Evolutionary conservation across 1,140 invertebrate genomes (phyloP).

Genomic region (Metopolophium dirhodum): DNA sequence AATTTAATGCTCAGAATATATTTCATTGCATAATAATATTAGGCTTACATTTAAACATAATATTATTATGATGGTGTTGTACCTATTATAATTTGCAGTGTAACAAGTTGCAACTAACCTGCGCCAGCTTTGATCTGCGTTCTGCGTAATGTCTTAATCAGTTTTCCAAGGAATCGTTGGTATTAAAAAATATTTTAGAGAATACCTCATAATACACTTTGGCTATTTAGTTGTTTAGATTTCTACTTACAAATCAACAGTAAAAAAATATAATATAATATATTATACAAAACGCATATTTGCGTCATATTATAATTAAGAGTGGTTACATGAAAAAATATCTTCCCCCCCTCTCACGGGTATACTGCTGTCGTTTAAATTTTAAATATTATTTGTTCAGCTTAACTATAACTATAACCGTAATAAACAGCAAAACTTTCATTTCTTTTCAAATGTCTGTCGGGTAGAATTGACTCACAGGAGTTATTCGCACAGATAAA

Average conservation of each 20-base stretch:
- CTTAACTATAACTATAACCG: not conserved
- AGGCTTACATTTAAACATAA: not conserved
- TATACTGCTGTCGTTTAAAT: not conserved
- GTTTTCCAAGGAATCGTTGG: not conserved
- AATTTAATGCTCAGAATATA: not conserved
- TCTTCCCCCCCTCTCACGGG: not conserved
- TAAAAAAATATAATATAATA: not conserved
- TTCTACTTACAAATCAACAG: not conserved
- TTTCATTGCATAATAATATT: not conserved
- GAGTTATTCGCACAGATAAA: not conserved
- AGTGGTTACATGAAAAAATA: not conserved
- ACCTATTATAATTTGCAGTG: not conserved
- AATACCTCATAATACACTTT: not conserved
- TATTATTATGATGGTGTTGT: not conserved
- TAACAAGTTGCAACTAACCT: not conserved
- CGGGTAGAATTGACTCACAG: not conserved
- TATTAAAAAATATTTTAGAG: not conserved
- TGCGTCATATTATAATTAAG: not conserved
- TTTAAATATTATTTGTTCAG: not conserved
- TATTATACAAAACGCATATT: not conserved
- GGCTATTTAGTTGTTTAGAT: not conserved
- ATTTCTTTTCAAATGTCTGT: not conserved
- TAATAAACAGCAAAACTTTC: not conserved
- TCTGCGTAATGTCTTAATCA: not conserved
- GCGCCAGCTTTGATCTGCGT: not conserved